A percentile compares a stretch with the other conserved stretches of the same genome.
Conservation (phyloP, 2,888 invertebrate species). For the Crossocerus cetratus region DNA sequence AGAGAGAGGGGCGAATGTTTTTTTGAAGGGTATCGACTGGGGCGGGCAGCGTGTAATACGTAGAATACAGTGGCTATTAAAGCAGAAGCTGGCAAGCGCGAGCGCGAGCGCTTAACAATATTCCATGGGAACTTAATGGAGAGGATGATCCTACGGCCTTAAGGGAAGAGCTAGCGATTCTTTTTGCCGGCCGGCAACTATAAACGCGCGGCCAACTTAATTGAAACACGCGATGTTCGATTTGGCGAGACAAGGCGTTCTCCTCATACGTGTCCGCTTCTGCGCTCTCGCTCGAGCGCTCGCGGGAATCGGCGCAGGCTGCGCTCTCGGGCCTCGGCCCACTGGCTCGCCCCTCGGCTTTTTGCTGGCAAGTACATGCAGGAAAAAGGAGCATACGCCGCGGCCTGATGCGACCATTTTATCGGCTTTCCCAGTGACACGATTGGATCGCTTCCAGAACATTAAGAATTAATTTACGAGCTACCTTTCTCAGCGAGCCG, state of each 20-base stretch:
- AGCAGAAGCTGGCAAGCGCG: too few relatives aligned
- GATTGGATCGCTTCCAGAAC: conserved; percentile 2
- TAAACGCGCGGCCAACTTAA: conserved; percentile 41
- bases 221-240: conserved; percentile 45
- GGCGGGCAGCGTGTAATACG: too few relatives aligned
- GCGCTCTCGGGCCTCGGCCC: conserved; percentile 13
- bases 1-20: too few relatives aligned
- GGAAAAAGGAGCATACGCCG: neutral
- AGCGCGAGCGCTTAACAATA: too few relatives aligned
- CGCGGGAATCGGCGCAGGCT: neutral
- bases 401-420: neutral
- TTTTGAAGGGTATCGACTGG: too few relatives aligned
- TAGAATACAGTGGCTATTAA: too few relatives aligned
- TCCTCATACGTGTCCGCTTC: neutral
- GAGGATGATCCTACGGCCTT: too few relatives aligned
- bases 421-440: conserved; percentile 10
- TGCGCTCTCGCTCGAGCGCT: too few relatives aligned
- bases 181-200: neutral
- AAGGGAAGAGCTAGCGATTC: neutral
- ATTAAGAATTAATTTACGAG: conserved; percentile 23
- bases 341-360: conserved; percentile 2
- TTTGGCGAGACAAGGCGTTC: conserved; percentile 22
- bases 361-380: neutral
- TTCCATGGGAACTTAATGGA: too few relatives aligned
- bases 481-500: too few relatives aligned